Percentiles rank a stretch among this genome's conserved stretches.
Conservation (phyloP, 30 jellyfish, hydroid and myxozoan species). For the Sanderia malayensis region DNA sequence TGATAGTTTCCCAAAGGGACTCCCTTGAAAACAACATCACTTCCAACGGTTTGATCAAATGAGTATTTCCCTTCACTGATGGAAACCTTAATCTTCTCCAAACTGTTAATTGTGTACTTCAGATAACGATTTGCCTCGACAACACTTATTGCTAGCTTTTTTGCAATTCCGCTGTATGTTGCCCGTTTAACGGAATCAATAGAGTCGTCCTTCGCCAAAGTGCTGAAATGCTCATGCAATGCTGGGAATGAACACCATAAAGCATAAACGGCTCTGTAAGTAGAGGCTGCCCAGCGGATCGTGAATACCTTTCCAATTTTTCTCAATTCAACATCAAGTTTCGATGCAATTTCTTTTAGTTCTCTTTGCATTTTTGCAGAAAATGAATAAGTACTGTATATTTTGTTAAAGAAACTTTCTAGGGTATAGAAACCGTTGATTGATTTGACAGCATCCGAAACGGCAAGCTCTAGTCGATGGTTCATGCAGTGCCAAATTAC, state of each 20-base stretch:
- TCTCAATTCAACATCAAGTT: conserved; percentile 40
- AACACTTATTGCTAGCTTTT: conserved; percentile 11
- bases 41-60: conserved; percentile 11
- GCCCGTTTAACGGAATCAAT: background rate
- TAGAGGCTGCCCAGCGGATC: conserved; percentile 54
- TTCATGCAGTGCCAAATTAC: conserved; percentile 61
- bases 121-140: conserved; percentile 33
- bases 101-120: conserved; percentile 27
- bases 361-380: conserved; percentile 68
- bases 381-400: conserved; percentile 25
- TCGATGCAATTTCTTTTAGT: conserved; percentile 29
- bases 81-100: conserved; percentile 42
- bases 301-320: conserved; percentile 56
- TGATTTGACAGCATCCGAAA: conserved; percentile 45
- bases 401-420: conserved; percentile 30
- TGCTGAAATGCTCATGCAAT: conserved; percentile 17
- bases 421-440: conserved; percentile 15
- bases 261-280: conserved; percentile 55
- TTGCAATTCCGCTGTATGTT: conserved; percentile 30
- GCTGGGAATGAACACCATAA: conserved; percentile 33
- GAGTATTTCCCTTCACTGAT: conserved; percentile 37
- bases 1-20: conserved; percentile 20
- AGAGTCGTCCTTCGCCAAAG: conserved; percentile 13
- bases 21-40: conserved; percentile 10
- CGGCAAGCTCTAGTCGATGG: conserved; percentile 67